Percentiles rank a stretch among this genome's conserved stretches.
These are phyloP conservation scores for Drosophila maculinotata DNA, from an alignment of 2,888 invertebrate species.

Conservation along the genomic window DNA sequence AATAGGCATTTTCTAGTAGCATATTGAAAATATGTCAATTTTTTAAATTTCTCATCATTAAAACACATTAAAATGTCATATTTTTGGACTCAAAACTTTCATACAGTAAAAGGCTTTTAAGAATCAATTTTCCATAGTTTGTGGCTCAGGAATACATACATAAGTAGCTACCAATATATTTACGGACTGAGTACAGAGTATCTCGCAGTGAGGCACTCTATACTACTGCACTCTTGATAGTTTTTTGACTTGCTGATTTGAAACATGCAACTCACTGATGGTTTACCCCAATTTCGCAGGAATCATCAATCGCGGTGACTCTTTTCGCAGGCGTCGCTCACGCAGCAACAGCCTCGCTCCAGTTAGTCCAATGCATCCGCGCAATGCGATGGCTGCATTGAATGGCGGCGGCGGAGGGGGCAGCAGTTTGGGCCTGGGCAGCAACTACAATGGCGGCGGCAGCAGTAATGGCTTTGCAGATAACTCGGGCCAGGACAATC, in stretches of 20 bases:
- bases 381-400: constrained; percentile 68
- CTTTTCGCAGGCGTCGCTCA: constrained; percentile 93
- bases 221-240: too few species aligned
- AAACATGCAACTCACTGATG: constrained; percentile 12
- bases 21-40: too few species aligned
- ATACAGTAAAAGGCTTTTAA: too few species aligned
- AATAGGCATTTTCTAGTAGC: too few species aligned
- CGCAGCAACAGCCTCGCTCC: constrained; percentile 93
- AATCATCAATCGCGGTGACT: constrained; percentile 97
- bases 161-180: too few species aligned
- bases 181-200: too few species aligned
- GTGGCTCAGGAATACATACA: too few species aligned
- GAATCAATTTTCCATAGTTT: too few species aligned
- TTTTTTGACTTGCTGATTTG: constrained; percentile 21
- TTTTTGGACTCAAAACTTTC: too few species aligned
- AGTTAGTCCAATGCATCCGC: constrained; percentile 85
- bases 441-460: constrained; percentile 62
- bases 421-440: constrained; percentile 64
- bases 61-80: too few species aligned
- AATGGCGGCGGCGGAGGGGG: constrained; percentile 54
- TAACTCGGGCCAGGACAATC: constrained; percentile 66
- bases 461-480: constrained; percentile 62
- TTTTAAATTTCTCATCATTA: too few species aligned
- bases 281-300: constrained; percentile 86
- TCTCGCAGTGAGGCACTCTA: too few species aligned